phyloP scores from a whole-genome alignment of 2,888 invertebrate genomes.

The Dynastes tityus region DNA sequence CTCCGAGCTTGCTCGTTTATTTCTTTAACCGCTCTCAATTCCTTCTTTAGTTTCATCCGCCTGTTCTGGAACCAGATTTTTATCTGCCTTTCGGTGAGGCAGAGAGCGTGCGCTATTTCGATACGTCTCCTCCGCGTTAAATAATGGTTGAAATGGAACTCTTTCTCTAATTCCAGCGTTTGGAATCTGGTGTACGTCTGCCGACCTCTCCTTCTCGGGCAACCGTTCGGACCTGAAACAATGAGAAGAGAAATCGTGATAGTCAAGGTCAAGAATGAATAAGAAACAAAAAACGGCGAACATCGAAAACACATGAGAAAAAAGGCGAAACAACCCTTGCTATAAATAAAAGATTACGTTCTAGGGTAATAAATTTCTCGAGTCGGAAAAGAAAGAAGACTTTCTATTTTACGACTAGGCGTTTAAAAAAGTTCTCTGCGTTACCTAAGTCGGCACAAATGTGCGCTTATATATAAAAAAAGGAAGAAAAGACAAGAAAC shows the following conservation, averaged over 20 bases:
- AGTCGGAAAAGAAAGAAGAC: conserved; percentile 52
- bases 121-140: conserved; percentile 96
- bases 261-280: conserved; percentile 29
- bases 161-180: conserved; percentile 97
- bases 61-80: conserved; percentile 98
- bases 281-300: conserved; percentile 4
- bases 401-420: conserved; percentile 62
- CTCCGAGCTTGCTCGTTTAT: conserved; percentile 95
- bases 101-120: conserved; percentile 96
- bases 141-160: conserved; percentile 99
- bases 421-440: conserved; percentile 44
- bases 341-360: conserved; percentile 53
- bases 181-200: conserved; percentile 99
- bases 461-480: conserved; percentile 16
- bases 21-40: conserved; percentile 93
- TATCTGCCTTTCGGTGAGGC: conserved; percentile 96
- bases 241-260: conserved; percentile 60
- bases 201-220: conserved; percentile 93
- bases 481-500: conserved; percentile 21
- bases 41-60: conserved; percentile 97
- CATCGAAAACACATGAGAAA: conserved; percentile 14
- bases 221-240: conserved; percentile 94
- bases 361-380: conserved; percentile 59
- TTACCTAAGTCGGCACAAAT: conserved; percentile 45
- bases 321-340: conserved; percentile 48